Evolutionary conservation across 2,797 vertebrate genomes (phyloP).

Genomic region (Erethizon dorsatum): DNA sequence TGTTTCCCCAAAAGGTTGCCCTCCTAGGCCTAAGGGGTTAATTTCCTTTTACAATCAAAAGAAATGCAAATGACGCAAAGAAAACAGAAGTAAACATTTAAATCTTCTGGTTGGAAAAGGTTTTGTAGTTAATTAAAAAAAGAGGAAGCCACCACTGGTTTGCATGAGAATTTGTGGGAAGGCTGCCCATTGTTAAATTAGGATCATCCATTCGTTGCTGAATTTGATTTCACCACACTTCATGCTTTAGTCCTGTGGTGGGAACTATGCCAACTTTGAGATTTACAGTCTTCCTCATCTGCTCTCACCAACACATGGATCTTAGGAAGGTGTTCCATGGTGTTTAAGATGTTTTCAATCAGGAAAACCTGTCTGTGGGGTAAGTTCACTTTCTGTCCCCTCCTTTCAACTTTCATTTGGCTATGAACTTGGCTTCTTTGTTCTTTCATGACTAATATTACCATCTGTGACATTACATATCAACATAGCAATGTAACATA

Average conservation of each 20-base stretch:
- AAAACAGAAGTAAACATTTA: constrained; percentile 84
- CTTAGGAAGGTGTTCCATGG: constrained; percentile 84
- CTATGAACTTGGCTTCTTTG: constrained; percentile 91
- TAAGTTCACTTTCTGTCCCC: constrained; percentile 79
- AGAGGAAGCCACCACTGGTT: constrained; percentile 86
- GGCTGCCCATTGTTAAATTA: constrained; percentile 89
- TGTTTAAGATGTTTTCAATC: constrained; percentile 86
- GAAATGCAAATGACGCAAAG: constrained; percentile 84
- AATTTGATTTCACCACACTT: constrained; percentile 88
- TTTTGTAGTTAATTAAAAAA: constrained; percentile 84
- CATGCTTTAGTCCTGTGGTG: constrained; percentile 86
- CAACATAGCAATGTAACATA: constrained; percentile 92
- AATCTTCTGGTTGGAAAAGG: constrained; percentile 84
- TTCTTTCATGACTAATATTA: constrained; percentile 93
- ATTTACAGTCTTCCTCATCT: constrained; percentile 86
- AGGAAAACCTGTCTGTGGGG: constrained; percentile 83
- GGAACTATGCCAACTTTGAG: constrained; percentile 87
- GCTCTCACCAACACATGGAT: constrained; percentile 82
- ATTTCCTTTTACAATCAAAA: constrained; percentile 78
- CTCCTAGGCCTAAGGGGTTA: constrained; percentile 73
- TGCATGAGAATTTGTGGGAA: constrained; percentile 89
- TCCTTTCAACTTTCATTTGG: constrained; percentile 88
- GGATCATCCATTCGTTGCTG: constrained; percentile 90
- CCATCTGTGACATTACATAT: constrained; percentile 93
- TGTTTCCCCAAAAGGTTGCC: constrained; percentile 40